phyloP scores from a whole-genome alignment of 2,797 vertebrate genomes.

The Zalophus californianus region DNA sequence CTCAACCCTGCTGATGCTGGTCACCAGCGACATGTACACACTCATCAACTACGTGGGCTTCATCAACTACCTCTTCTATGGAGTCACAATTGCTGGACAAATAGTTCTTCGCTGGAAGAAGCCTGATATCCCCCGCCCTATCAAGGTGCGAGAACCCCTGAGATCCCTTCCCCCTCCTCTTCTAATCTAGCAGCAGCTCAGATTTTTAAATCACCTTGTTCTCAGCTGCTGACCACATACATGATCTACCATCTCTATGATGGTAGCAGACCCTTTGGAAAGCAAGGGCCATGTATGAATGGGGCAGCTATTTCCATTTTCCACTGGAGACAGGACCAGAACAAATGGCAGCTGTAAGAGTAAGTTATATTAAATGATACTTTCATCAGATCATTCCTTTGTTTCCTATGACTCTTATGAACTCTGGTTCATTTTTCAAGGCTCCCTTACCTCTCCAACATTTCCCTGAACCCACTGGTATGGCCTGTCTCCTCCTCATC shows the following conservation, averaged over 20 bases:
- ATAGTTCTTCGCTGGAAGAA: conserved; percentile 94
- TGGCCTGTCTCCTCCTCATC: not conserved
- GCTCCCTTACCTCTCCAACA: not conserved
- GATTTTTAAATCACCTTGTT: not conserved
- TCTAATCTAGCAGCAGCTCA: not conserved
- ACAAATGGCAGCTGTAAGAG: not conserved
- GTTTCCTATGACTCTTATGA: not conserved
- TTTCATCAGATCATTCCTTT: not conserved
- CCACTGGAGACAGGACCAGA: not conserved
- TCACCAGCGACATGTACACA: conserved; percentile 97
- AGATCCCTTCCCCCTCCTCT: too few species aligned
- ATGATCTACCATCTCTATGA: not conserved
- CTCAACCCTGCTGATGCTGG: conserved; percentile 96
- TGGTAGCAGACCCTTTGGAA: not conserved
- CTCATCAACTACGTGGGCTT: conserved; percentile 98
- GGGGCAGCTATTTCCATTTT: conserved; percentile 9
- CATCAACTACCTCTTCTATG: conserved; percentile 98
- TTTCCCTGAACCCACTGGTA: not conserved
- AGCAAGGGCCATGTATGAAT: not conserved
- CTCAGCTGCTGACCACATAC: not conserved
- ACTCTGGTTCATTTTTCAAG: not conserved
- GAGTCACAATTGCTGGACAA: conserved; percentile 95
- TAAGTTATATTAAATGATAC: not conserved
- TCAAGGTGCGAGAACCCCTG: conserved; percentile 89
- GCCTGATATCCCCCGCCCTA: conserved; percentile 93